Conservation (phyloP, 2,888 invertebrate genomes). For the Clusia tigrina region DNA sequence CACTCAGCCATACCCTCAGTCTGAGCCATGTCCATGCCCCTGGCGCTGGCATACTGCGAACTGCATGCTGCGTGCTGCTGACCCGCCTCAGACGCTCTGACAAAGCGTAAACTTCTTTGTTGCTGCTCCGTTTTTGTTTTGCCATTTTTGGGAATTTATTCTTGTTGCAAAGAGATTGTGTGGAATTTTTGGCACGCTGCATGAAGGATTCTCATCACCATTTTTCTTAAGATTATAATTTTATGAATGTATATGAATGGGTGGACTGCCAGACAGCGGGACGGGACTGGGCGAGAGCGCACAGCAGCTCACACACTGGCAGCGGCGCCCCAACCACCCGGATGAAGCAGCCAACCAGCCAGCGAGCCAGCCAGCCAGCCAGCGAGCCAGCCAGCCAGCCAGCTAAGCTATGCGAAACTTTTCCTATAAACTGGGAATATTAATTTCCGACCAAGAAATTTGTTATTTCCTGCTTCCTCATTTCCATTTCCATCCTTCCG, state of each 20-base stretch:
- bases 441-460: constrained; percentile 58
- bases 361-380: constrained; percentile 6
- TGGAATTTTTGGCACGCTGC: constrained; percentile 36
- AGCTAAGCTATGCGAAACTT: constrained; percentile 40
- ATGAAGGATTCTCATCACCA: constrained; percentile 42
- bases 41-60: too few species aligned
- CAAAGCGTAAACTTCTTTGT: too few species aligned
- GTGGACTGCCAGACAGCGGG: neutral
- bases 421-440: constrained; percentile 52
- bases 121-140: neutral
- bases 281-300: neutral
- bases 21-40: neutral
- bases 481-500: constrained; percentile 5
- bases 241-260: constrained; percentile 36
- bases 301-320: constrained; percentile 12
- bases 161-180: constrained; percentile 12
- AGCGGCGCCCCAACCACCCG: constrained; percentile 14
- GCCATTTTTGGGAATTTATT: neutral
- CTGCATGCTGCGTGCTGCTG: too few species aligned
- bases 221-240: constrained; percentile 44
- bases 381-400: neutral
- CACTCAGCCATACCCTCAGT: neutral
- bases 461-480: constrained; percentile 46
- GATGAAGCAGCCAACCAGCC: constrained; percentile 13
- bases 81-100: too few species aligned